Base-by-base conservation (phyloP, 2,888 invertebrate genomes). In the Caenorhabditis parvicauda region DNA sequence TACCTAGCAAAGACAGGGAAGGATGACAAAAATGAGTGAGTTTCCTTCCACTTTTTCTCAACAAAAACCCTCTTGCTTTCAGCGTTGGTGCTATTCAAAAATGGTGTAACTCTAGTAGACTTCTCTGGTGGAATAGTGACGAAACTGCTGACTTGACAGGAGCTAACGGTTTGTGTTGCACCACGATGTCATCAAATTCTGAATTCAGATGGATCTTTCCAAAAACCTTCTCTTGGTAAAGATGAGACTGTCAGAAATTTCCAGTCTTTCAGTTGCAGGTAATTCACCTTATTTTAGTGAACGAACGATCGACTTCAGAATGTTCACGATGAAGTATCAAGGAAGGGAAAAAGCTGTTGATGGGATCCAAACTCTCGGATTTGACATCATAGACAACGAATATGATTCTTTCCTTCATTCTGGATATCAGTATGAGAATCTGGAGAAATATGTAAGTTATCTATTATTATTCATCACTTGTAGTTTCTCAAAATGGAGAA, bases 141-240 rank as follows among this genome's bases (percentile, higher is more conserved):
- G 52, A 60, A 14, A 51, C 58, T 2, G 38, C 35, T 22, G 64
- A 70, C 35, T 52, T 67, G 27, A 21, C 55, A 27, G 53, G 53
- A n/a, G 54, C 56, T 44, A 63, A 51, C 17, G 46, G 46, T 46
- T 46, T 9, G 9, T 22, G 1, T 22, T 45, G 24, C 14, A 6
- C 25, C 14, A 17, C 17, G 17, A 17, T 12, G 17, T 1, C 17
- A 29, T 28, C 1, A 22, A 21, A 12, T 32, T 3, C 9, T 43
- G 17, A 28, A n/a, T 17, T 32, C 58, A 68, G 76, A 76, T 59
- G 76, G 75, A 17, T 60, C 72, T 12, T 69, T 73, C 47, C 72
- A 72, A 52, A 72, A 72, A 19, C 67, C 72, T 0, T 64, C 62
- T 43, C 49, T 76, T 21, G 58, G 64, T 48, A 72, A 71, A 45